These are phyloP conservation scores for Zaprionus nigranus DNA, from an alignment of 1,140 invertebrate genomes.

Conservation along the genomic window DNA sequence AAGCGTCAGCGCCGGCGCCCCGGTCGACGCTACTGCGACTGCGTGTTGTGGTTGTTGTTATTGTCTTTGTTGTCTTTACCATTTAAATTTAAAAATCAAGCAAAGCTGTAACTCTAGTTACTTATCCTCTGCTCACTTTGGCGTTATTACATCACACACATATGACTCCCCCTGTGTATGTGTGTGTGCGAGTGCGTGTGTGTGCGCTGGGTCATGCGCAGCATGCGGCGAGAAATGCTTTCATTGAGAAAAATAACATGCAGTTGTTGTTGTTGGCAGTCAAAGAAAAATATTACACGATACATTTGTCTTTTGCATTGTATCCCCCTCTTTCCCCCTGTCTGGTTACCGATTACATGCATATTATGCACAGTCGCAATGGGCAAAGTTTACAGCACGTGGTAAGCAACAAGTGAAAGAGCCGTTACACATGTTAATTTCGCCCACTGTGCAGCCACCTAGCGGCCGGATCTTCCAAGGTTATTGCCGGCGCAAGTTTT, in stretches of 20 bases:
- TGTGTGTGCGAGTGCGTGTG: constrained; percentile 11
- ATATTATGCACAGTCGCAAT: constrained; percentile 30
- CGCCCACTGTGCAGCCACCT: constrained; percentile 25
- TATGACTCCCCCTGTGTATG: constrained; percentile 27
- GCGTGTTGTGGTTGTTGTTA: constrained; percentile 21
- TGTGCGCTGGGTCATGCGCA: constrained; percentile 44
- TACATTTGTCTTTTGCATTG: constrained; percentile 57
- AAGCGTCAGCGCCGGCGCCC: constrained; percentile 19
- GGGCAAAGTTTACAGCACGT: constrained; percentile 3
- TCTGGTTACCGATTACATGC: constrained; percentile 22
- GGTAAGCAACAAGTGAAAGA: neutral
- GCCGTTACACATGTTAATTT: neutral
- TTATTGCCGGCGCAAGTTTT: constrained; percentile 61
- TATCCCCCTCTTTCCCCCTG: neutral
- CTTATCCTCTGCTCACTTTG: constrained; percentile 65
- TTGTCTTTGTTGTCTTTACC: constrained; percentile 65
- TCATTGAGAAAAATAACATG: constrained; percentile 64
- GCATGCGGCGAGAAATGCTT: constrained; percentile 63
- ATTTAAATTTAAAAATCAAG: constrained; percentile 64
- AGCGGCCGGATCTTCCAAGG: constrained; percentile 42
- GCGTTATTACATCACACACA: constrained; percentile 62
- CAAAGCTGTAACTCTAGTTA: constrained; percentile 74
- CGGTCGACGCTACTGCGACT: neutral
- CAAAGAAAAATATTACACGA: constrained; percentile 54
- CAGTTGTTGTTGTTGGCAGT: constrained; percentile 16